phyloP scores from a whole-genome alignment of 2,113 vertebrate genomes.

The Asarcornis scutulata region DNA sequence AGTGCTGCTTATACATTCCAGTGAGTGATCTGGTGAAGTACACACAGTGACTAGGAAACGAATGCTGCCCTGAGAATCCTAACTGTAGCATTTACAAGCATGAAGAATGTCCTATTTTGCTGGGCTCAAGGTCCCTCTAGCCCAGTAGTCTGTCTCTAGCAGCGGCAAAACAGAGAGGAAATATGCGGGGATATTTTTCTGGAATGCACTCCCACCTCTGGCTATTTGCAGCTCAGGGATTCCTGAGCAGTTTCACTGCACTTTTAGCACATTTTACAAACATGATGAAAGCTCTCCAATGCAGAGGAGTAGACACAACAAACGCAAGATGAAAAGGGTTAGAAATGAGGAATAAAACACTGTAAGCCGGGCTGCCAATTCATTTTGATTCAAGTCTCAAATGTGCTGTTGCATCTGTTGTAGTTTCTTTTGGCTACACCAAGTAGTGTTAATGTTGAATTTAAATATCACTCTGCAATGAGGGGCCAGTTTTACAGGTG shows the following conservation, averaged over 20 bases:
- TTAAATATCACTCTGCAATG: not conserved
- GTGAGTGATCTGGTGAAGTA: not conserved
- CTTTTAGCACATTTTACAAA: conserved; percentile 2
- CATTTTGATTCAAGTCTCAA: not conserved
- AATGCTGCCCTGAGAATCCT: not conserved
- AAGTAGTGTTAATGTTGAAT: not conserved
- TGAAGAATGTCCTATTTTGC: not conserved
- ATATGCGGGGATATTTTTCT: not conserved
- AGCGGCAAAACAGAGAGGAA: conserved; percentile 9
- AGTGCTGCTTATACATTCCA: not conserved
- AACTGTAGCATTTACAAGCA: not conserved
- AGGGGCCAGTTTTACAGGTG: not conserved
- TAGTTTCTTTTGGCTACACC: not conserved
- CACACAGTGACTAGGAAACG: not conserved
- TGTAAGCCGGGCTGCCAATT: not conserved
- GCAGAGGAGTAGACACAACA: not conserved
- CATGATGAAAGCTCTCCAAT: not conserved
- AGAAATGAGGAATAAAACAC: not conserved
- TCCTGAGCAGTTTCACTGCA: not conserved
- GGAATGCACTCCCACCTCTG: conserved; percentile 9
- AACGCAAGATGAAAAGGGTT: not conserved
- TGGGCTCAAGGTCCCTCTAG: not conserved
- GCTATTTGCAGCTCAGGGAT: not conserved
- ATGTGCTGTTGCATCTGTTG: not conserved
- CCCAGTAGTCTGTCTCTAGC: not conserved